Percentiles rank a stretch among this genome's conserved stretches.
These are phyloP conservation scores for Habropoda laboriosa DNA, from an alignment of 1,140 invertebrate species.

Conservation along the genomic window DNA sequence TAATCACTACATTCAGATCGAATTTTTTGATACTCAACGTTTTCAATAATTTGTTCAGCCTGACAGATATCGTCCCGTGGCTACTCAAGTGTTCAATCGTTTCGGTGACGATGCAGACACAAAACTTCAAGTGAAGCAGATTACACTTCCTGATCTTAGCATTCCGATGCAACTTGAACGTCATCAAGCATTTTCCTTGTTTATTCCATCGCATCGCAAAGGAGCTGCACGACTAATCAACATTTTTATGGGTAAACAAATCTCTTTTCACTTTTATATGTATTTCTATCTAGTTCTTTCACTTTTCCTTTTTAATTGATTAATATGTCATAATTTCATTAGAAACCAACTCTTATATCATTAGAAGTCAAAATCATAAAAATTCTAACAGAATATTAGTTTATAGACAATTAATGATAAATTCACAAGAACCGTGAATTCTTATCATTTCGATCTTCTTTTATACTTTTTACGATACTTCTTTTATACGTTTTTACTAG, in stretches of 20 bases:
- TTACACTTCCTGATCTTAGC: slow-evolving; percentile 86
- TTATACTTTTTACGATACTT: too few relatives aligned
- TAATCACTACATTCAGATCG: background rate
- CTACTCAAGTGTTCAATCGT: slow-evolving; percentile 81
- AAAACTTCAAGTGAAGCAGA: slow-evolving; percentile 85
- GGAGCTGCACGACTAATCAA: slow-evolving; percentile 87
- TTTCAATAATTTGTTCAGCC: slow-evolving; percentile 75
- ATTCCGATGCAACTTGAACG: slow-evolving; percentile 86
- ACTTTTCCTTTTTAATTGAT: background rate
- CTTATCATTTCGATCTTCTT: too few relatives aligned
- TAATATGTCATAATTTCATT: too few relatives aligned
- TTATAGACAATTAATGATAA: too few relatives aligned
- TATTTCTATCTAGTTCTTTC: background rate
- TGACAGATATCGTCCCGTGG: slow-evolving; percentile 85
- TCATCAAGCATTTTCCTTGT: slow-evolving; percentile 88
- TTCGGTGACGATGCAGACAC: slow-evolving; percentile 83
- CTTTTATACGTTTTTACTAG: too few relatives aligned
- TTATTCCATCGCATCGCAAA: slow-evolving; percentile 87
- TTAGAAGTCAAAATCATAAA: too few relatives aligned
- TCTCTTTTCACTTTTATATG: slow-evolving; percentile 13
- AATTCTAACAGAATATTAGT: too few relatives aligned
- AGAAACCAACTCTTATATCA: too few relatives aligned
- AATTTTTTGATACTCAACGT: background rate
- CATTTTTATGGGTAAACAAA: slow-evolving; percentile 86
- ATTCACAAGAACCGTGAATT: too few relatives aligned